Evolutionary conservation across 2,888 invertebrate genomes (phyloP).

Genomic region (Taphrorychus bicolor): DNA sequence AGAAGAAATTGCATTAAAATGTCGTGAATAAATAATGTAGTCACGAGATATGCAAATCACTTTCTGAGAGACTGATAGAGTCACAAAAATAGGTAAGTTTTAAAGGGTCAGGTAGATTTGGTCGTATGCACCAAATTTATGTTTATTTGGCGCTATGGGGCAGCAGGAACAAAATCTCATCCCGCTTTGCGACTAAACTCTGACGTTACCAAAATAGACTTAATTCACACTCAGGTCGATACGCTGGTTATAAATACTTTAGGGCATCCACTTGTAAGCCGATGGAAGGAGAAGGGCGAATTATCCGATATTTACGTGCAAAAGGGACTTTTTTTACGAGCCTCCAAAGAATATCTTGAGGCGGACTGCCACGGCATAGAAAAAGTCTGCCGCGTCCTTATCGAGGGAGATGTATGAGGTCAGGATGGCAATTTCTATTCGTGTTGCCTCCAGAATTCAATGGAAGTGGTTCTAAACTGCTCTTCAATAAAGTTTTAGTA

Average conservation of each 20-base stretch:
- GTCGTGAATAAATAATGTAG: background rate
- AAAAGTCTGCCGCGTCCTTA: background rate
- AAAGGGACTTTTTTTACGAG: background rate
- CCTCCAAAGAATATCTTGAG: background rate
- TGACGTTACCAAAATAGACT: background rate
- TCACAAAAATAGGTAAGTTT: too few species aligned
- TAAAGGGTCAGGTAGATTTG: too few species aligned
- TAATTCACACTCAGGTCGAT: slow-evolving; percentile 6
- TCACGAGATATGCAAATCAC: background rate
- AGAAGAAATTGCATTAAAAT: background rate
- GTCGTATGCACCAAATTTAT: background rate
- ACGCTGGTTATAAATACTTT: slow-evolving; percentile 6
- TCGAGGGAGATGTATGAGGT: background rate
- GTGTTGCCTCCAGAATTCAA: too few species aligned
- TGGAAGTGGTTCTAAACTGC: too few species aligned
- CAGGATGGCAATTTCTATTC: too few species aligned
- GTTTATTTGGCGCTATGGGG: background rate
- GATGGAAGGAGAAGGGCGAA: background rate
- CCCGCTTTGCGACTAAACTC: background rate
- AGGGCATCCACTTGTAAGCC: background rate
- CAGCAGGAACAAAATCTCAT: background rate
- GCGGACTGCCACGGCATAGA: background rate
- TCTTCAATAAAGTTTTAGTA: too few species aligned
- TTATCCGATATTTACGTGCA: background rate
- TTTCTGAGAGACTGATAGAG: too few species aligned